Base-by-base conservation (phyloP, 2,113 vertebrate species). In the Ameiurus melas region DNA sequence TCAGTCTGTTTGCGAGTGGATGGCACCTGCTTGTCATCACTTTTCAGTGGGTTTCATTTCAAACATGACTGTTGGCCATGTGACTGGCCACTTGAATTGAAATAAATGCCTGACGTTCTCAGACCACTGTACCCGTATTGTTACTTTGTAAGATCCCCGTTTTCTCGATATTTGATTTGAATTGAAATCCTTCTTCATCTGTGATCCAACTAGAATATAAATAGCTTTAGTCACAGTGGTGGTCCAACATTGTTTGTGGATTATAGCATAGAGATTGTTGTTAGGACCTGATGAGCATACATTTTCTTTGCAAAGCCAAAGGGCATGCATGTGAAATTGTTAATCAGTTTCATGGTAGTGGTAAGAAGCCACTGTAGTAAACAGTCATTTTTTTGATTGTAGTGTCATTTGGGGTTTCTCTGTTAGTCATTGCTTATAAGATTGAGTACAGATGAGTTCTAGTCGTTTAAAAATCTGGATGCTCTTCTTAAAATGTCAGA, bases 1-100 rank as follows among this genome's bases (percentile, higher is more conserved):
- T 33, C 17, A 57, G 77, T 66, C 0, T 53, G 22, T 60, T n/a
- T 30, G 17, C 84, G 60, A n/a, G 57, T 16, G 9, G 64, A 89
- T 57, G 58, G 86, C 89, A 73, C 66, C 80, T 68, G 20, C 71
- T 89, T 66, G 53, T 77, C 85, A 89, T 84, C 71, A 84, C 64
- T 33, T 84, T 84, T 66, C 36, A 47, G 12, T 10, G 22, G 43
- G 20, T 64, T 60, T 43, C 57, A 83, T 83, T 83, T 83, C 82
- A 84, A 47, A 66, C 16, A 51, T 85, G 83, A 85, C 43, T 70
- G 43, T 30, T 70, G 64, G 64, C 62, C 53, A 19, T 66, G 8
- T 53, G 43, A 55, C 47, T 33, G n/a, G n/a, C 83, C 83, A 70
- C 64, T 85, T 85, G 47, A n/a, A 47, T 51, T 51, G 64, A 62